Evolutionary conservation across 2,113 vertebrate species (phyloP).

Genomic region (Cygnus atratus): DNA sequence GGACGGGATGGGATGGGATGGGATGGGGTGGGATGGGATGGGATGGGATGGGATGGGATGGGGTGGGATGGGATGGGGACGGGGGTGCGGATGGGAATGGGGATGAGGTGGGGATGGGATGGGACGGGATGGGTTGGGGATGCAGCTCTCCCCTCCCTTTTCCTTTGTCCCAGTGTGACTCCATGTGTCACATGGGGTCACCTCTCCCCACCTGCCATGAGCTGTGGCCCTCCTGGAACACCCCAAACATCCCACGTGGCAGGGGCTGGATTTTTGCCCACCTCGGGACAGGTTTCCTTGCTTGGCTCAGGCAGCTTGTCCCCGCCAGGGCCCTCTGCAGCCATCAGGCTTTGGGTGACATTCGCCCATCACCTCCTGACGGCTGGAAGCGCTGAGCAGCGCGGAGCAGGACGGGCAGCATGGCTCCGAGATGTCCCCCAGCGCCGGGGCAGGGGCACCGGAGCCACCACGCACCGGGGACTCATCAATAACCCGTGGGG

Average conservation of each 20-base stretch:
- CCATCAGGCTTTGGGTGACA: background rate
- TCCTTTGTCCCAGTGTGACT: fast-evolving
- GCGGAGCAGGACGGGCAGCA: background rate
- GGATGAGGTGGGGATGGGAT: too few species aligned
- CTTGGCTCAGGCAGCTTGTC: background rate
- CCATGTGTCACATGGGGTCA: background rate
- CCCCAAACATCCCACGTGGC: background rate
- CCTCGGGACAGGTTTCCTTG: background rate
- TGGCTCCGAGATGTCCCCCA: background rate
- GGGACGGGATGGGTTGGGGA: too few species aligned
- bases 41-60: background rate
- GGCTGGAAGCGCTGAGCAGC: fast-evolving
- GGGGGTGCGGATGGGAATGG: background rate
- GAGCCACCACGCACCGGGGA: background rate
- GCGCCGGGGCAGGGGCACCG: background rate
- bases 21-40: too few species aligned
- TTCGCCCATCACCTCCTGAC: background rate
- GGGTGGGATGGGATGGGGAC: too few species aligned
- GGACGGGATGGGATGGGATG: background rate
- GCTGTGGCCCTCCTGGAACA: background rate
- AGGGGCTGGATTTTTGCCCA: background rate
- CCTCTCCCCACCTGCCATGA: background rate
- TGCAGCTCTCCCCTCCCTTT: background rate
- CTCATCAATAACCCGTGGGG: background rate
- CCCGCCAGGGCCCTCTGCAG: fast-evolving